Base-by-base conservation (phyloP, 1,140 invertebrate genomes). In the Pseudomyrmex cubaensis region DNA sequence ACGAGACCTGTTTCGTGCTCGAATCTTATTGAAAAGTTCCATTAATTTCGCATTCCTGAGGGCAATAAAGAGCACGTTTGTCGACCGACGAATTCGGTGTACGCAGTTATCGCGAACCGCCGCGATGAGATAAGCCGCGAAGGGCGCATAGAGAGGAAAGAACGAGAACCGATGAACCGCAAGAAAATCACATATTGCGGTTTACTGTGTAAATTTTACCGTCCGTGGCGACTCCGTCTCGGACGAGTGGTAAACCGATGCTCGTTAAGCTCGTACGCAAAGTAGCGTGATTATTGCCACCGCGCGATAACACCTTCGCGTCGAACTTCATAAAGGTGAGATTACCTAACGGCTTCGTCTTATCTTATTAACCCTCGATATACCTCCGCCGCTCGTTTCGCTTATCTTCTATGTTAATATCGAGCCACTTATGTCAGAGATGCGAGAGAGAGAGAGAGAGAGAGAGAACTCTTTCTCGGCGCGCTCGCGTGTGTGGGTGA, bases 331-430 rank as follows among this genome's bases (percentile, higher is more conserved):
- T 87, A 76, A 87, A 87, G 54, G 44, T 56, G 63, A 87, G 52
- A 85, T 89, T 80, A 87, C 48, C 15, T 35, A 62, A 72, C 54
- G 17, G 56, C 56, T 76, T 61, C 22, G 52, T 20, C 57, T 85
- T 88, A 87, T 87, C 83, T 87, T 74, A 85, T 85, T 80, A 73
- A 78, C 50, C 17, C 59, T 62, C 56, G 50, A 76, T 76, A 85
- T 59, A 76, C 59, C 70, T 56, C 22, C 10, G 54, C 48, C 66
- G 70, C 82, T 83, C 70, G 48, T 80, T 89, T 69, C 73, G 86
- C 82, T 88, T 86, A 90, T 85, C 69, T 82, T 72, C 22, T 61
- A 35, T 57, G n/a, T 83, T 64, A 75, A 66, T 87, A 86, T 63
- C 17, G 22, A 78, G 22, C 52, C 54, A 48, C 35, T 83, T 73